A percentile compares a stretch with the other conserved stretches of the same genome.
Evolutionary conservation across 2,113 vertebrate species (phyloP).

Genomic region (Misgurnus anguillicaudatus): DNA sequence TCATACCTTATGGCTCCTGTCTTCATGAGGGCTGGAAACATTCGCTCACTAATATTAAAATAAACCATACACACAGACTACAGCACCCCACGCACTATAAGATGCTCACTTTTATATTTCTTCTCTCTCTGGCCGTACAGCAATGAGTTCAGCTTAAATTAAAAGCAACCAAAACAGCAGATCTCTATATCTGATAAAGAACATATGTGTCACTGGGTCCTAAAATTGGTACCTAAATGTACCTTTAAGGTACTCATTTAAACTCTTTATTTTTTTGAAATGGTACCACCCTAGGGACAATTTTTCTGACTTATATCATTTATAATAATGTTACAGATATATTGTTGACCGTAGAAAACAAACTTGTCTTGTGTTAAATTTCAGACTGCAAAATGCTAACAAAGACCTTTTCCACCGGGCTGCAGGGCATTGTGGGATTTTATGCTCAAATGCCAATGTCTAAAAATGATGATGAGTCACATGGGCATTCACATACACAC

Average conservation of each 20-base stretch:
- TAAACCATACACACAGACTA: slow-evolving; percentile 39
- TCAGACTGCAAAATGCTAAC: slow-evolving; percentile 61
- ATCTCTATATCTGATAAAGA: background rate
- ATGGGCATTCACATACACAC: slow-evolving; percentile 42
- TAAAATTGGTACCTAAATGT: too few species aligned
- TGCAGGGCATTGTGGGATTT: slow-evolving; percentile 68
- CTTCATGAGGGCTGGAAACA: slow-evolving; percentile 60
- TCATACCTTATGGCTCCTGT: slow-evolving; percentile 70
- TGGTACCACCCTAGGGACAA: too few species aligned
- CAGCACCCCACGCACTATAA: slow-evolving; percentile 11
- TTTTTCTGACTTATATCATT: too few species aligned
- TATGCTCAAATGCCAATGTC: slow-evolving; percentile 75
- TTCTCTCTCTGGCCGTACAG: slow-evolving; percentile 1
- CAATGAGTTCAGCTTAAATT: background rate
- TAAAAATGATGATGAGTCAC: slow-evolving; percentile 74
- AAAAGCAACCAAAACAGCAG: background rate
- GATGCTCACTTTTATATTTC: background rate
- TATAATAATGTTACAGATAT: slow-evolving; percentile 1
- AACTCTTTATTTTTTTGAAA: too few species aligned
- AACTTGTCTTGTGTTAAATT: slow-evolving; percentile 36
- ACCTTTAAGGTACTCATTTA: too few species aligned
- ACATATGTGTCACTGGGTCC: too few species aligned
- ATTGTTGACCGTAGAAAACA: slow-evolving; percentile 20
- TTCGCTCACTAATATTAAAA: slow-evolving; percentile 58
- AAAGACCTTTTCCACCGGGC: slow-evolving; percentile 21